A percentile compares a stretch with the other conserved stretches of the same genome.
These are phyloP conservation scores for Falco biarmicus DNA, from an alignment of 2,797 vertebrate genomes.

Conservation along the genomic window DNA sequence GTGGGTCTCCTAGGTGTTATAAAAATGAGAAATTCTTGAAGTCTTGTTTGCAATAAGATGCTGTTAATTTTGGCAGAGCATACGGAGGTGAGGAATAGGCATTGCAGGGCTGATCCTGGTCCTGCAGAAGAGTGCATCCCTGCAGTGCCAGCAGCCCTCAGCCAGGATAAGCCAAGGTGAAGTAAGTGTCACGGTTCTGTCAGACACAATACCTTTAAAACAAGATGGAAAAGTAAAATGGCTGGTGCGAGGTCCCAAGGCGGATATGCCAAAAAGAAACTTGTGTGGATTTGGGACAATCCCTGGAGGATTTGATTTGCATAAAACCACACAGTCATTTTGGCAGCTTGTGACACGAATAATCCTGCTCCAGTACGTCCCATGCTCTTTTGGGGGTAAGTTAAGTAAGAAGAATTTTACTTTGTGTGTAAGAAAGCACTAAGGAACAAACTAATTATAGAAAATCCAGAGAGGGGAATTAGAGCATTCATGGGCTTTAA, in stretches of 20 bases:
- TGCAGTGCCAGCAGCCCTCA: not conserved
- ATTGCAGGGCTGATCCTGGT: not conserved
- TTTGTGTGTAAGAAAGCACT: conserved; percentile 16
- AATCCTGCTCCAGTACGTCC: conserved; percentile 12
- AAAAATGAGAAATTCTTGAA: not conserved
- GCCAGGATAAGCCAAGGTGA: not conserved
- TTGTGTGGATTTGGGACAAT: conserved; percentile 28
- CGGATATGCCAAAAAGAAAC: not conserved
- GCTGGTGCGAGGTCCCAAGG: not conserved
- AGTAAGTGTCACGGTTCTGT: not conserved
- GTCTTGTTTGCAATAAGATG: not conserved
- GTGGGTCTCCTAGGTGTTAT: not conserved
- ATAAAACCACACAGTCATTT: conserved; percentile 39
- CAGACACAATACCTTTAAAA: not conserved
- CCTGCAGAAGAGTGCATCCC: fast-evolving
- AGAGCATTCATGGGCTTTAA: conserved; percentile 31
- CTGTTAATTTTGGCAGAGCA: not conserved
- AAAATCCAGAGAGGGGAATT: conserved; percentile 57
- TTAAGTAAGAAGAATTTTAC: conserved; percentile 8
- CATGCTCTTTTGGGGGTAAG: conserved; percentile 2
- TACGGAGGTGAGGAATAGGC: not conserved
- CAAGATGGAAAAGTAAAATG: not conserved
- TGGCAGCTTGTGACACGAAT: conserved; percentile 22
- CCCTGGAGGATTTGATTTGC: conserved; percentile 23
- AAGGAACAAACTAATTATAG: conserved; percentile 53